Conservation (phyloP, 2,888 invertebrate species). For the Apotomis turbidana region DNA sequence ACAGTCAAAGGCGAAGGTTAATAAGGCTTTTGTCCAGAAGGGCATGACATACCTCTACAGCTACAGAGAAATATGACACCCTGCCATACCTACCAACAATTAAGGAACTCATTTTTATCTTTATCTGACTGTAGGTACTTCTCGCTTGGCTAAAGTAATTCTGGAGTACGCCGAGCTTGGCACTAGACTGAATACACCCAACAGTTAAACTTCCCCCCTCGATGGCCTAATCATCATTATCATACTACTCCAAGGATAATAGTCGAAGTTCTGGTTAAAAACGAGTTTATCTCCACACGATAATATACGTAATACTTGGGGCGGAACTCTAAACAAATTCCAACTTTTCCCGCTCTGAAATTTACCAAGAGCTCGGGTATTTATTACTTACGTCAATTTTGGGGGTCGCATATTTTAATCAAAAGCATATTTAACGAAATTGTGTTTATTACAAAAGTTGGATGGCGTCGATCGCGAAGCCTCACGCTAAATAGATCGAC, state of each 20-base stretch:
- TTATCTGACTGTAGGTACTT: no score
- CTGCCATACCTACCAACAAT: no score
- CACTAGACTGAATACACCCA: no score
- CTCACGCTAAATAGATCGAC: background rate
- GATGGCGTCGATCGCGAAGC: background rate
- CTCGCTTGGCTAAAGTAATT: no score
- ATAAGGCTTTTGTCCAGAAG: no score
- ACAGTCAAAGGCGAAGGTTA: no score
- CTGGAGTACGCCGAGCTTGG: no score
- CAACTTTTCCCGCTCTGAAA: conserved; percentile 37
- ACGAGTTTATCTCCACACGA: conserved; percentile 12
- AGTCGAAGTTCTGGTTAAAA: background rate
- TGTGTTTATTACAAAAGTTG: conserved; percentile 37
- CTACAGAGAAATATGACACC: no score
- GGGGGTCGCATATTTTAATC: conserved; percentile 39
- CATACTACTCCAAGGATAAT: background rate
- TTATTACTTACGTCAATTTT: conserved; percentile 40
- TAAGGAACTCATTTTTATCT: no score
- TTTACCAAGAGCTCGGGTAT: conserved; percentile 33
- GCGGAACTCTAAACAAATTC: conserved; percentile 34
- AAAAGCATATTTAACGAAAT: conserved; percentile 33
- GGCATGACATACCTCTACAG: no score
- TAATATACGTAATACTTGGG: conserved; percentile 30
- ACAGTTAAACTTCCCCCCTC: background rate
- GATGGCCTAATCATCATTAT: background rate